Conservation (phyloP, 2,797 vertebrate genomes). For the Coendou prehensilis region DNA sequence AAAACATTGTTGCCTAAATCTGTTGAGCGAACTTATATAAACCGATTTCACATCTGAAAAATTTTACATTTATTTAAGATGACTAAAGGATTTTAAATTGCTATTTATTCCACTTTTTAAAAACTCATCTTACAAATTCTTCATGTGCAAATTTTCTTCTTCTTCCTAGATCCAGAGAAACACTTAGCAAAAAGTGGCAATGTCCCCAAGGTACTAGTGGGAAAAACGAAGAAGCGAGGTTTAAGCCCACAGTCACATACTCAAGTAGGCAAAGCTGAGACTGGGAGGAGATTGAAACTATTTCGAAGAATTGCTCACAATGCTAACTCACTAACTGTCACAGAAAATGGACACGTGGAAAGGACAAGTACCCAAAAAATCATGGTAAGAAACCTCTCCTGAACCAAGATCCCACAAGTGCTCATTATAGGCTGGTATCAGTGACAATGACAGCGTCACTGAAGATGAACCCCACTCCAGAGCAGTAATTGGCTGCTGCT, state of each 20-base stretch:
- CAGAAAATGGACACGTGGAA: background rate
- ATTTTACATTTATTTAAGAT: background rate
- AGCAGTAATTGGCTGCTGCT: background rate
- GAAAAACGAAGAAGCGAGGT: background rate
- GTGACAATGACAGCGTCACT: background rate
- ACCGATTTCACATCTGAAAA: slow-evolving; percentile 37
- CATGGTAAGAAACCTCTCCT: background rate
- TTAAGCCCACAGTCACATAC: background rate
- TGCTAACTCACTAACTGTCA: background rate
- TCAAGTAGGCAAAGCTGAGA: background rate
- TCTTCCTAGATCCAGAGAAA: background rate
- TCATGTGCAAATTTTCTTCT: background rate
- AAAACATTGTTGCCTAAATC: background rate
- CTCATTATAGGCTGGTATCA: background rate
- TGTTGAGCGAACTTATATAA: background rate
- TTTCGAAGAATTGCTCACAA: background rate
- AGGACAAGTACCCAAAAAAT: background rate
- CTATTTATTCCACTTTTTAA: background rate
- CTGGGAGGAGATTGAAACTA: background rate
- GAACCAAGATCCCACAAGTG: background rate
- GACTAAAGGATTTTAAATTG: background rate
- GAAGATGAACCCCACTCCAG: background rate
- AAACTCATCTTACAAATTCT: background rate
- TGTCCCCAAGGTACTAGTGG: background rate
- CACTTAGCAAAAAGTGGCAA: background rate